These are phyloP conservation scores for Noctua pronuba DNA, from an alignment of 2,888 invertebrate species.

Conservation along the genomic window DNA sequence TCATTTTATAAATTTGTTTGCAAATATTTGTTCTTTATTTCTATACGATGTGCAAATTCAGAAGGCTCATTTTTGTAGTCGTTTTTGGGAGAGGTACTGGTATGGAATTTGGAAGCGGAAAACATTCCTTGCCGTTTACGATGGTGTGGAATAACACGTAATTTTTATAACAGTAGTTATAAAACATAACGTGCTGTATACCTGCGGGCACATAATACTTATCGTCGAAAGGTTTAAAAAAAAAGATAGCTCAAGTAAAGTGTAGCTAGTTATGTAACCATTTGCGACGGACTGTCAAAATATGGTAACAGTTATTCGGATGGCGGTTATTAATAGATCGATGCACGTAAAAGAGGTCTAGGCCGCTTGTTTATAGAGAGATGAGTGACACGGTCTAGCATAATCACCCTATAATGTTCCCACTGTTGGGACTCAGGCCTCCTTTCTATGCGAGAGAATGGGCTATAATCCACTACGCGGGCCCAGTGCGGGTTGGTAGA, in stretches of 20 bases:
- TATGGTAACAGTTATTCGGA: neutral
- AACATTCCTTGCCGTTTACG: neutral
- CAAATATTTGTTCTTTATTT: constrained; percentile 35
- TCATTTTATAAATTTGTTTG: constrained; percentile 45
- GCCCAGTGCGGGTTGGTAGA: too few species aligned
- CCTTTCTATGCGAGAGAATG: too few species aligned
- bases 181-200: neutral
- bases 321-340: too few species aligned
- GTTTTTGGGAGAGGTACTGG: neutral
- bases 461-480: too few species aligned
- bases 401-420: too few species aligned
- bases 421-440: too few species aligned
- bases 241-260: too few species aligned
- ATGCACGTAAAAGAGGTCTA: too few species aligned
- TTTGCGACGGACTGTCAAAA: neutral
- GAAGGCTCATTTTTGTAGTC: neutral
- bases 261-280: neutral
- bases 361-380: too few species aligned
- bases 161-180: neutral
- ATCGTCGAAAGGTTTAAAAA: neutral
- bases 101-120: neutral
- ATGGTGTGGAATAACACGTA: neutral
- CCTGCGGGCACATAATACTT: neutral
- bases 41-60: neutral
- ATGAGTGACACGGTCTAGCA: too few species aligned